phyloP scores from a whole-genome alignment of 1,140 invertebrate species.

The Drosophila sproati region DNA sequence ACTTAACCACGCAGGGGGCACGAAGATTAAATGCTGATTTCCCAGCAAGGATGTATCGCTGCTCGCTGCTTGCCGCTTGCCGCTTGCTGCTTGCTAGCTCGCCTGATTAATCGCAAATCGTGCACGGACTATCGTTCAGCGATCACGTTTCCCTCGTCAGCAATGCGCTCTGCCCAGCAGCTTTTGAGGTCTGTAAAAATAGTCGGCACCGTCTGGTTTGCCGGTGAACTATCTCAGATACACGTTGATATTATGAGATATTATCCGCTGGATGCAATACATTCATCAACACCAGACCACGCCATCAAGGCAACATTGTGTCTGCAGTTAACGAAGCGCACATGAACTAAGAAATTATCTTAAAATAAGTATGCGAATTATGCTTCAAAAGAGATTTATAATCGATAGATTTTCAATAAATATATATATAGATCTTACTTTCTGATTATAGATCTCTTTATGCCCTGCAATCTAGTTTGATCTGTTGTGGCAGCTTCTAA shows the following conservation, averaged over 20 bases:
- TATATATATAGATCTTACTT: too few species aligned
- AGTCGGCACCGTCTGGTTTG: constrained; percentile 29
- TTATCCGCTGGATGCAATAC: constrained; percentile 13
- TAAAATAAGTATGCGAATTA: neutral
- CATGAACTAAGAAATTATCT: neutral
- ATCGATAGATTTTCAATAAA: too few species aligned
- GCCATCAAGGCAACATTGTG: neutral
- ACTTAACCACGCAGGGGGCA: constrained; percentile 11
- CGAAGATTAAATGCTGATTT: constrained; percentile 70
- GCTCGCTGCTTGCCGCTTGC: neutral
- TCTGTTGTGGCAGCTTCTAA: too few species aligned
- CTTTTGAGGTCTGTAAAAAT: constrained; percentile 61
- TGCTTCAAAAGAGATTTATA: too few species aligned
- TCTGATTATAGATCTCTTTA: too few species aligned
- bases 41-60: constrained; percentile 66
- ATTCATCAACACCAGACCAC: constrained; percentile 29
- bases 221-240: constrained; percentile 27
- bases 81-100: constrained; percentile 4
- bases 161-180: constrained; percentile 28
- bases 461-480: too few species aligned
- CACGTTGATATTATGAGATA: constrained; percentile 19
- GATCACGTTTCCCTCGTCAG: constrained; percentile 66
- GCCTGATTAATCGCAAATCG: constrained; percentile 80
- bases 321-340: neutral
- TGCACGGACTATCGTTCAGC: constrained; percentile 70